A percentile compares a stretch with the other conserved stretches of the same genome.
Evolutionary conservation across 2,113 vertebrate species (phyloP).

Genomic region (Gymnogyps californianus): DNA sequence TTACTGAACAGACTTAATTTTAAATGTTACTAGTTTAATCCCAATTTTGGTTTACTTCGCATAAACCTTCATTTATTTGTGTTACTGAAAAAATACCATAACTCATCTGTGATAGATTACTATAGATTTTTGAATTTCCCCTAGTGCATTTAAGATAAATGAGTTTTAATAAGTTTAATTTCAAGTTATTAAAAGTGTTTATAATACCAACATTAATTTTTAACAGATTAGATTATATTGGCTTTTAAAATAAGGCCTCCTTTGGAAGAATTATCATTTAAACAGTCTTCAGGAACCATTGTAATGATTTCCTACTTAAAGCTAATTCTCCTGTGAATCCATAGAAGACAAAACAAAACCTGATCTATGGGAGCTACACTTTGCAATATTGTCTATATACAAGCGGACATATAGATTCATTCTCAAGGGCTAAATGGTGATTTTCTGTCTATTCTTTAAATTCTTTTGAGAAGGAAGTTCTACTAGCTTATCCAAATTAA

Average conservation of each 20-base stretch:
- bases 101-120: slow-evolving; percentile 38
- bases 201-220: slow-evolving; percentile 49
- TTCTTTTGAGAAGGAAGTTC: not conserved
- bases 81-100: not conserved
- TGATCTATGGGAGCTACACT: not conserved
- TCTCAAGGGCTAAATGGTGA: not conserved
- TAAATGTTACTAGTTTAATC: not conserved
- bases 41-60: slow-evolving; percentile 18
- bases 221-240: slow-evolving; percentile 41
- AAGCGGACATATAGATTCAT: not conserved
- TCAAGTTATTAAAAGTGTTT: slow-evolving; percentile 29
- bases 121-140: slow-evolving; percentile 58
- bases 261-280: slow-evolving; percentile 33
- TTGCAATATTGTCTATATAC: not conserved
- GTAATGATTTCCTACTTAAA: not conserved
- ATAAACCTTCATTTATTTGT: slow-evolving; percentile 29
- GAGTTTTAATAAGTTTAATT: slow-evolving; percentile 59
- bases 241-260: slow-evolving; percentile 4
- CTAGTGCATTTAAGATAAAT: slow-evolving; percentile 47
- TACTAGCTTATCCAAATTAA: not conserved
- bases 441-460: not conserved
- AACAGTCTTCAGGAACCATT: not conserved
- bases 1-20: slow-evolving; percentile 24
- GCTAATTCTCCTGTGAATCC: not conserved
- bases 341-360: not conserved